Base-by-base conservation (phyloP, 1,140 invertebrate species). In the Drosophila punjabiensis region DNA sequence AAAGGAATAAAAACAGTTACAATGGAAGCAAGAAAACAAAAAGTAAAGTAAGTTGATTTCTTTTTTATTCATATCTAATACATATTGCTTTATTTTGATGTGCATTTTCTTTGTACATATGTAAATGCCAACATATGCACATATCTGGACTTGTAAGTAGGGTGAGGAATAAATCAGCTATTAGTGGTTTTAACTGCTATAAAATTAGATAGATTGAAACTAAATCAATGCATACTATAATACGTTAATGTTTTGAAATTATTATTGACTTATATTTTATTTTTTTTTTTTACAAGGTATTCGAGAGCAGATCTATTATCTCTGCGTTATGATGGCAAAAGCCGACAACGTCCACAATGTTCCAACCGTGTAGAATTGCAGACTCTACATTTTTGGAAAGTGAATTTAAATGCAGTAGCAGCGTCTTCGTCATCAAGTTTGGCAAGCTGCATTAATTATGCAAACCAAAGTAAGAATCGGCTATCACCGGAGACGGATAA, bases 321-420 rank as follows among this genome's bases (percentile, higher is more conserved):
- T 11, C 47, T 93, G 9, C 79, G 92, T 18, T 88, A 86, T 55
- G 92, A 86, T n/a, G 70, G 70, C 30, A 69, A 45, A 35, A 70
- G 89, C 13, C 65, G 77, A 8, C 79, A 68, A 32, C 79, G 92
- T 39, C 92, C 92, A 3, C 76, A 64, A 39, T 92, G 86, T 78
- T 62, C 73, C 5, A 73, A 73, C 16, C 79, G 70, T 56, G 56
- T 47, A 9, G 83, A 91, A 8, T 24, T 93, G 6, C 86, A 92
- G 18, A 76, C 59, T 6, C 65, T 93, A 32, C 59, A 80, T 56
- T 82, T 93, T 58, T 93, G 92, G 92, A 92, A 88, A 73, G 53
- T 64, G 1, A 74, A 66, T 43, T 35, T 55, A 0, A 55, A 48
- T 33, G 35, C 53, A 33, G 43, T 37, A 39, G 35, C 20, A 39